Evolutionary conservation across 2,113 vertebrate genomes (phyloP), one percentile per base, ranked within the genome.

Genomic region (Pyxicephalus adspersus): DNA sequence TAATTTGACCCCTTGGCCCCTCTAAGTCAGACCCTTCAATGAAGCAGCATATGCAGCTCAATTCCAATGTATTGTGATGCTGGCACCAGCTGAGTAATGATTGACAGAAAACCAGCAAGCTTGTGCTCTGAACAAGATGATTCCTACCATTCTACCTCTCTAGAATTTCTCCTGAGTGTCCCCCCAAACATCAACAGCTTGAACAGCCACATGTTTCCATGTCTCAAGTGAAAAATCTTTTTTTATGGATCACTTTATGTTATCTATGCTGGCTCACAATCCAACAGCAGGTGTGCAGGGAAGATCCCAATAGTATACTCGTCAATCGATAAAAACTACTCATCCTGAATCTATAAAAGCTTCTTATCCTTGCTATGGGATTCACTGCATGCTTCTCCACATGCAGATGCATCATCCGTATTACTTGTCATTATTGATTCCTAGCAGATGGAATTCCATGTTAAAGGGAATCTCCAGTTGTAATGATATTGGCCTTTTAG

Each of bases 21-120:
- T 45, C 38, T 45, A 8, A 45, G 38, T 3, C 38, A 13, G 38
- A 13, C 38, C 38, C 38, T 45, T 45, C 34, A 45, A 45, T 45
- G 38, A 15, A 45, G 8, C 2, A 0, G 34, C 34, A 38, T 38
- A 38, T 45, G 38, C 38, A 45, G 11, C 38, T 45, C 38, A 45
- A 45, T 45, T 45, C 8, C 38, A 45, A 13, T 45, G 38, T 45
- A 2, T 13, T 45, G 6, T 45, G 38, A 13, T 45, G 38, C 15
- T 45, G 45, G 26, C 45, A 70, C 11, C 23, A 52, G 17, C 45
- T 3, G 19, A 38, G 1, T 52, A 70, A 52, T 26, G 50, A 71
- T 71, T 55, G 51, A 72, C 68, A 72, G 68, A 55, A 55, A 72
- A 72, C 54, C n/a, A 20, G 51, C 50, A 22, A 51, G 5, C 25